These are phyloP conservation scores for Calephelis virginiensis DNA, from an alignment of 1,140 invertebrate species.

Conservation along the genomic window DNA sequence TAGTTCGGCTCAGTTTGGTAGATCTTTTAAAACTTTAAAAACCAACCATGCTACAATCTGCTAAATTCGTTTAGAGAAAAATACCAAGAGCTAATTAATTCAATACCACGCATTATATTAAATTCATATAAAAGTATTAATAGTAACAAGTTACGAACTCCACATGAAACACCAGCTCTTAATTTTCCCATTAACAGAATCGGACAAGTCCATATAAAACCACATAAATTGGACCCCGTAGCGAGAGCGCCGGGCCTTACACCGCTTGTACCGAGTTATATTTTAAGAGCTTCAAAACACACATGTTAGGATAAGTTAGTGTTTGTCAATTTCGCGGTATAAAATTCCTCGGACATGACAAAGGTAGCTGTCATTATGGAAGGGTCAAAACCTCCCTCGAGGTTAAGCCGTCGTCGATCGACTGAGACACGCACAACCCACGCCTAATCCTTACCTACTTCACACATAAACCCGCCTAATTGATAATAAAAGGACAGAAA, in stretches of 20 bases:
- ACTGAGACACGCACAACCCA: conserved; percentile 59
- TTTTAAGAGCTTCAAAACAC: conserved; percentile 51
- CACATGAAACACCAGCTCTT: conserved; percentile 31
- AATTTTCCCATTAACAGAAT: conserved; percentile 73
- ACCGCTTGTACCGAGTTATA: conserved; percentile 41
- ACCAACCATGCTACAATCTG: too few relatives aligned
- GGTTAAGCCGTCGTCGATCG: conserved; percentile 56
- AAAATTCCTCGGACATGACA: conserved; percentile 66
- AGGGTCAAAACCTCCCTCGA: conserved; percentile 60
- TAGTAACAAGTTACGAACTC: conserved; percentile 25
- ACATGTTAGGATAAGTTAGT: conserved; percentile 52
- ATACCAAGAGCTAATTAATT: neutral
- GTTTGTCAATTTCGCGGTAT: conserved; percentile 71
- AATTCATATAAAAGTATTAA: conserved; percentile 27
- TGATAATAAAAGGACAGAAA: conserved; percentile 73
- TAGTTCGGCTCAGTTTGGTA: too few relatives aligned
- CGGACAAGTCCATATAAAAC: conserved; percentile 66
- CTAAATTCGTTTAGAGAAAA: too few relatives aligned
- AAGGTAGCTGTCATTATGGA: conserved; percentile 67
- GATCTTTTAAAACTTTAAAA: too few relatives aligned
- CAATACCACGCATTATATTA: conserved; percentile 7
- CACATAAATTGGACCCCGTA: conserved; percentile 64
- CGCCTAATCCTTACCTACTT: conserved; percentile 66
- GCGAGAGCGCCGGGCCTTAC: conserved; percentile 38
- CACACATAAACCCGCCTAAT: conserved; percentile 72